phyloP scores from a whole-genome alignment of 2,113 vertebrate species.

The Cervus canadensis region DNA sequence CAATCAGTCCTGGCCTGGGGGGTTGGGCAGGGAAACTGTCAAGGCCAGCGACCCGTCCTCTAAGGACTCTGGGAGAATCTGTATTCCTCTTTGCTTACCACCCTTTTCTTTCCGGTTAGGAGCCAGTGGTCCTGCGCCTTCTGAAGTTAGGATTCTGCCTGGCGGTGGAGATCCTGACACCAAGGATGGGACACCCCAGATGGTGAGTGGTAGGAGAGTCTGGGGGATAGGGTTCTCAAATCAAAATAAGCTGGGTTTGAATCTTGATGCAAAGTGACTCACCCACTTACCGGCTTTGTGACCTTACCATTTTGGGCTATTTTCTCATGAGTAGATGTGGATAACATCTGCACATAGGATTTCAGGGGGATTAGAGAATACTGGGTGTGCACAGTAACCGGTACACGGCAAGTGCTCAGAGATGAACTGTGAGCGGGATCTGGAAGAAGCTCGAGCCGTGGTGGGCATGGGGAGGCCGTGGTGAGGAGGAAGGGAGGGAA shows the following conservation, averaged over 20 bases:
- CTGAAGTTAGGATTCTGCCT: slow-evolving; percentile 63
- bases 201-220: slow-evolving; percentile 63
- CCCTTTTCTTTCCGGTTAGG: slow-evolving; percentile 45
- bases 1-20: slow-evolving; percentile 48
- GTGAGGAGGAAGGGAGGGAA: neutral
- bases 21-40: slow-evolving; percentile 35
- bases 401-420: neutral
- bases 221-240: slow-evolving; percentile 10
- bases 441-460: neutral
- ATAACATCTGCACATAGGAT: slow-evolving; percentile 5
- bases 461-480: neutral
- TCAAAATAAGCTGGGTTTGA: slow-evolving; percentile 10
- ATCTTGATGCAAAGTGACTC: slow-evolving; percentile 40
- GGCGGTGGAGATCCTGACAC: slow-evolving; percentile 56
- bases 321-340: slow-evolving; percentile 28
- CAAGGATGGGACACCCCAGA: slow-evolving; percentile 64
- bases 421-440: neutral
- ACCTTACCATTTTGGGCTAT: slow-evolving; percentile 32
- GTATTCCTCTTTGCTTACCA: slow-evolving; percentile 21
- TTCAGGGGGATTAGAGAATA: neutral
- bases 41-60: neutral
- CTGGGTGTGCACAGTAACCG: neutral
- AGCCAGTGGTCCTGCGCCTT: slow-evolving; percentile 65
- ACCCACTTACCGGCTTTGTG: slow-evolving; percentile 8
- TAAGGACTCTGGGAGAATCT: slow-evolving; percentile 24